These are phyloP conservation scores for Cotesia typhae DNA, from an alignment of 1,140 invertebrate species.

Conservation along the genomic window DNA sequence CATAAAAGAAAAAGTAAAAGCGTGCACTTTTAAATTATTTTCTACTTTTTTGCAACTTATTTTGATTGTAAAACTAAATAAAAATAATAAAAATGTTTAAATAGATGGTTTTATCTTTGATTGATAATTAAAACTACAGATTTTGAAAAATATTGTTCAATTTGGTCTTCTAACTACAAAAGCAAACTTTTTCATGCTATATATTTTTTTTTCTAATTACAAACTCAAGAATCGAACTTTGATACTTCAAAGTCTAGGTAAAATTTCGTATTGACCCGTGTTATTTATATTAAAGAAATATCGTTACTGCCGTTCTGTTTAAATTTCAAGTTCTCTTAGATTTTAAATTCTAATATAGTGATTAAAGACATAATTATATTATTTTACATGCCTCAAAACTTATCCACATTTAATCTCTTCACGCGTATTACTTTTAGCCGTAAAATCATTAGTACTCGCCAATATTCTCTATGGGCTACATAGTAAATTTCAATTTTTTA, in stretches of 20 bases:
- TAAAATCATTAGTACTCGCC: too few relatives aligned
- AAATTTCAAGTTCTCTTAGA: too few relatives aligned
- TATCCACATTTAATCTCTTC: too few relatives aligned
- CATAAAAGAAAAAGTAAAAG: constrained; percentile 31
- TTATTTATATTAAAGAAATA: too few relatives aligned
- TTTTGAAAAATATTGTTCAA: not conserved
- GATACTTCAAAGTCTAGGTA: not conserved
- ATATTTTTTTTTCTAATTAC: not conserved
- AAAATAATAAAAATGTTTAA: not conserved
- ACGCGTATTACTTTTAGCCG: too few relatives aligned
- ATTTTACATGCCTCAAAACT: too few relatives aligned
- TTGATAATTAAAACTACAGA: not conserved
- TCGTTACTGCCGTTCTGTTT: too few relatives aligned
- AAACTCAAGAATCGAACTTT: not conserved
- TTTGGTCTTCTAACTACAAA: not conserved
- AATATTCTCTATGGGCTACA: too few relatives aligned
- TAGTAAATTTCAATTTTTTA: too few relatives aligned
- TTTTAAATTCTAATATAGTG: too few relatives aligned
- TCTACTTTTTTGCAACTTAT: not conserved
- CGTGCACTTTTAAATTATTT: constrained; percentile 30
- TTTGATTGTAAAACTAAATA: not conserved
- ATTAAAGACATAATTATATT: too few relatives aligned
- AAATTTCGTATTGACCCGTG: not conserved
- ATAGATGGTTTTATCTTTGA: not conserved
- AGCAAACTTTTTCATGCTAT: not conserved